These are phyloP conservation scores for Heteromyza rotundicornis DNA, from an alignment of 2,888 invertebrate species.

Conservation along the genomic window DNA sequence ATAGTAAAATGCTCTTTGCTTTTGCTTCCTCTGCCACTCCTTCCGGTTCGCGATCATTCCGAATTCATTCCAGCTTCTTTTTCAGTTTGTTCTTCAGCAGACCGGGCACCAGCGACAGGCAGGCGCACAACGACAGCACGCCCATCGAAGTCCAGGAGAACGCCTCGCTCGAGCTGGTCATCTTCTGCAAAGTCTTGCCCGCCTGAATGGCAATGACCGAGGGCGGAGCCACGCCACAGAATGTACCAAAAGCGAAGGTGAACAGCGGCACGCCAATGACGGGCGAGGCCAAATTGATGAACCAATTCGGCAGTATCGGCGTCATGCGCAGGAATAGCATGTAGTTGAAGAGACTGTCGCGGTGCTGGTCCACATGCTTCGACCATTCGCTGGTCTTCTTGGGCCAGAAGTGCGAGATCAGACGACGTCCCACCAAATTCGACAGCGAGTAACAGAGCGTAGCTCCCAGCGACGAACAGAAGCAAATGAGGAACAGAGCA, in stretches of 20 bases:
- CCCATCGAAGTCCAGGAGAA: conserved; percentile 88
- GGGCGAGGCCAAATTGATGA: conserved; percentile 84
- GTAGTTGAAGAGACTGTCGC: conserved; percentile 90
- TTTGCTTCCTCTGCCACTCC: not conserved
- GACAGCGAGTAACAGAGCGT: conserved; percentile 94
- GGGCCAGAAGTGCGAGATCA: conserved; percentile 89
- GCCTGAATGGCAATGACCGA: conserved; percentile 98
- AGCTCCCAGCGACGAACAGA: conserved; percentile 95
- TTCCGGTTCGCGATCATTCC: not conserved
- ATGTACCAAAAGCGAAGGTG: conserved; percentile 95
- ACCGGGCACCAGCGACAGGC: conserved; percentile 87
- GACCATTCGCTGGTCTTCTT: conserved; percentile 87
- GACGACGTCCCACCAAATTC: conserved; percentile 82
- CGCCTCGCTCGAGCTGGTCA: conserved; percentile 87
- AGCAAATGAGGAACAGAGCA: conserved; percentile 86
- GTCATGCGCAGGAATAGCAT: conserved; percentile 97
- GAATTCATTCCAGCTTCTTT: conserved; percentile 79
- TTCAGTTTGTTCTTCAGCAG: conserved; percentile 80
- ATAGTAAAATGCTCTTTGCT: not conserved
- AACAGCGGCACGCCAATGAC: conserved; percentile 93
- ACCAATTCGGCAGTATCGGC: conserved; percentile 98
- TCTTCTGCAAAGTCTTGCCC: conserved; percentile 91
- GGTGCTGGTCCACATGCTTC: conserved; percentile 81
- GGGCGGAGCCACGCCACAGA: conserved; percentile 95
- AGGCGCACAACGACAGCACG: conserved; percentile 78